Base-by-base conservation (phyloP, 1,140 invertebrate species). In the Oryctes rhinoceros region DNA sequence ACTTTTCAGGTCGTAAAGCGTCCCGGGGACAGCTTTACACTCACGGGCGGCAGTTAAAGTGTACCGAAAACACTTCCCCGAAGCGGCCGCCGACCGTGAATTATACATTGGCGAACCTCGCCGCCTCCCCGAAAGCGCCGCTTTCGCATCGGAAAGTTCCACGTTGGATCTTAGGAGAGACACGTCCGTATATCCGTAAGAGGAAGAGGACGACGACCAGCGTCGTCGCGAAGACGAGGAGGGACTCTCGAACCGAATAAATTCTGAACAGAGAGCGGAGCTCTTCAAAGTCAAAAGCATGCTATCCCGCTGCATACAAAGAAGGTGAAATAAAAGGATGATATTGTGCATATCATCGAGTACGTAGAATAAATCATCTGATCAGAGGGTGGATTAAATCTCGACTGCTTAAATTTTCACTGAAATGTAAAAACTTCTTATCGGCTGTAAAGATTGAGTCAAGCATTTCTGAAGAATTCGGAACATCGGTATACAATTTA, bases 1-100 rank as follows among this genome's bases (percentile, higher is more conserved):
- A 59, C 53, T 59, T 59, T 59, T 59, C 53, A 59, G 53, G 53
- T 59, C 53, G 18, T 59, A 59, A 59, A 59, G 53, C 53, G 53
- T 59, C 53, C 53, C 53, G 53, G 53, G 53, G 53, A 59, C 53
- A 59, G 15, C 53, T 59, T 59, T 59, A 59, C 53, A 59, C 53
- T 59, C 53, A 59, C 13, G 53, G 53, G 53, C 18, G 53, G 53
- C 18, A 59, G 53, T 59, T 59, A 59, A 59, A 59, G 53, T 59
- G 53, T 59, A 59, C 53, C 15, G 18, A 59, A 59, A 59, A n/a
- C 15, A n/a, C 18, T 59, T 18, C 53, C 53, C 53, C 15, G 53
- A 59, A 44, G 39, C 53, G 15, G 53, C 53, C 53, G 53, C 18
- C 53, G 53, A 59, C 13, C 53, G 53, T 59, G 53, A 59, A 59